Percentiles rank a stretch among this genome's conserved stretches.
Conservation (phyloP, 2,888 invertebrate genomes). For the Torymus aiolomorphi region DNA sequence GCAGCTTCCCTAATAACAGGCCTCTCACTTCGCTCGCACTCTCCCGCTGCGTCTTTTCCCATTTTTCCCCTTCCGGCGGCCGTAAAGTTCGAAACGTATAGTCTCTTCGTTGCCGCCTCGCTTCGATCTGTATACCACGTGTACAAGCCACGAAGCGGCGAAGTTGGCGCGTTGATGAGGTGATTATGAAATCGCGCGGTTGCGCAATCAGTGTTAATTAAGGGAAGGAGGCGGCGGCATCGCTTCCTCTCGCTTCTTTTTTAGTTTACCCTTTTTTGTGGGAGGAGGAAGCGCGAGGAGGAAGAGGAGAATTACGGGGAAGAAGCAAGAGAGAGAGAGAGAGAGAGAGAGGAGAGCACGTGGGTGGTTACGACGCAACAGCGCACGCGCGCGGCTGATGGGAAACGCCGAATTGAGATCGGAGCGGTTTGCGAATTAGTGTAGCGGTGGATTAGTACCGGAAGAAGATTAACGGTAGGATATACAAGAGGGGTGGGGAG, state of each 20-base stretch:
- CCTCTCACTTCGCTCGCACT: no score
- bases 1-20: no score
- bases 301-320: constrained; percentile 22
- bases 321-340: neutral
- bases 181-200: constrained; percentile 46
- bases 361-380: neutral
- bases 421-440: no score
- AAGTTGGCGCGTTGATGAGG: constrained; percentile 27
- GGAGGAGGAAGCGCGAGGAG: neutral
- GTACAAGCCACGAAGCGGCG: no score
- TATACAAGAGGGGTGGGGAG: no score
- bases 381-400: neutral
- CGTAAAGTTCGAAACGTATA: no score
- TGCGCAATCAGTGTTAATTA: constrained; percentile 48
- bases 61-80: no score
- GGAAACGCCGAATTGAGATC: constrained; percentile 24
- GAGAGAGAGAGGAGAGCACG: constrained; percentile 13
- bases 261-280: neutral
- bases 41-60: no score
- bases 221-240: constrained; percentile 4
- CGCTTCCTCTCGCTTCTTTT: neutral
- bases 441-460: no score
- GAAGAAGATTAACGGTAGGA: no score
- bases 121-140: no score
- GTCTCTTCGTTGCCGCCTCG: no score